Evolutionary conservation across 1,140 invertebrate species (phyloP), one percentile per base, ranked within the genome.

Genomic region (Papilio polytes): DNA sequence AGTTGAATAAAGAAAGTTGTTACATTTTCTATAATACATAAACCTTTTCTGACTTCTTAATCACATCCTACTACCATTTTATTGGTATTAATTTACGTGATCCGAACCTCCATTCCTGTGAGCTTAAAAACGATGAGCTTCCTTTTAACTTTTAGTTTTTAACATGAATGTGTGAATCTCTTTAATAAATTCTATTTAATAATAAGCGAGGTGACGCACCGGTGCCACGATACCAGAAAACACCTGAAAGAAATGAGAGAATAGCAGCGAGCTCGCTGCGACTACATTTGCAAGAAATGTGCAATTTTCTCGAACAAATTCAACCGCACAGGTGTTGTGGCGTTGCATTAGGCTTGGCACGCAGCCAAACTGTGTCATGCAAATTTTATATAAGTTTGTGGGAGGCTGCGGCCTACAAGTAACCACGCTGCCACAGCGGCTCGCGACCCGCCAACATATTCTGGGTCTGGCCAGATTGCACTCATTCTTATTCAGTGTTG

Each of bases 241-340:
- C 9, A 26, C 10, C 7, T 6, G 12, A 13, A 41, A 18, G 31
- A 41, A 41, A 72, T n/a, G 36, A 12, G n/a, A 46, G 72, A 73
- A 73, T 73, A 1, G 18, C 10, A 2, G 15, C 36, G n/a, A 73
- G 70, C 31, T 41, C 31, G 15, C 41, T 20, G 36, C 18, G 36
- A 73, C 72, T 76, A 51, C 74, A 20, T 46, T 76, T 51, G 12
- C n/a, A 26, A n/a, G 74, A 76, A 76, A 76, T 76, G 46, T 76
- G 74, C 74, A 51, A 51, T 76, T 73, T 73, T 73, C 74, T 48
- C n/a, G 41, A 48, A 48, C 46, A 76, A 53, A 76, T 48, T 76
- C 74, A 26, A 76, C 74, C 74, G 74, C 74, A 51, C 74, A 76
- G 74, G 74, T 76, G 74, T 53, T 51, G 46, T 13, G 74, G 51